A percentile compares a stretch with the other conserved stretches of the same genome.
phyloP scores from a whole-genome alignment of 2,888 invertebrate genomes.

The Ochropacha duplaris region DNA sequence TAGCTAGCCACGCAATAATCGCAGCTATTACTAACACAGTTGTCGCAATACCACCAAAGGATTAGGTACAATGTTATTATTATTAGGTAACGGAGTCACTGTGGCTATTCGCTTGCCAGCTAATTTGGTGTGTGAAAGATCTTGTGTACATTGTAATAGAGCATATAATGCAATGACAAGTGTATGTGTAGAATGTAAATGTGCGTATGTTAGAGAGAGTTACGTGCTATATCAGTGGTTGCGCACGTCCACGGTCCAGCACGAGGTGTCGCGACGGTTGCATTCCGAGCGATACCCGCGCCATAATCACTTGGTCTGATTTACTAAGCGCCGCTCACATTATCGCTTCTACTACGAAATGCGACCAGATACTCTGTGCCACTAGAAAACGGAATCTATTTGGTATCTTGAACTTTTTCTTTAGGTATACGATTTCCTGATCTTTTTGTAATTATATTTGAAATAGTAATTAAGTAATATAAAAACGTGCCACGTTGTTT shows the following conservation, averaged over 20 bases:
- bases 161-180: conserved; percentile 6
- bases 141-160: background rate
- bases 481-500: too few relatives aligned
- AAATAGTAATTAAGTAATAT: too few relatives aligned
- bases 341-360: conserved; percentile 10
- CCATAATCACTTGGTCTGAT: conserved; percentile 23
- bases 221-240: conserved; percentile 34
- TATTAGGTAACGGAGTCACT: conserved; percentile 63
- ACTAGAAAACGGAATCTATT: background rate
- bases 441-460: too few relatives aligned
- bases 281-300: conserved; percentile 20
- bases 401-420: too few relatives aligned
- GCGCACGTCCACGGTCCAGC: conserved; percentile 10
- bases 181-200: background rate
- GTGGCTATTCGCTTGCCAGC: conserved; percentile 25
- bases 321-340: conserved; percentile 19
- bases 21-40: conserved; percentile 38
- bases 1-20: conserved; percentile 1
- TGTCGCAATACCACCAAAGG: conserved; percentile 43
- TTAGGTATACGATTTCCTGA: too few relatives aligned
- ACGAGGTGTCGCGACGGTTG: conserved; percentile 11
- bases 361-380: background rate
- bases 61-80: conserved; percentile 39
- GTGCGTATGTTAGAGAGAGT: background rate
- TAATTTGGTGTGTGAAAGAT: background rate